A percentile compares a stretch with the other conserved stretches of the same genome.
phyloP scores from a whole-genome alignment of 2,113 vertebrate species.

The Melanerpes aurifrons region DNA sequence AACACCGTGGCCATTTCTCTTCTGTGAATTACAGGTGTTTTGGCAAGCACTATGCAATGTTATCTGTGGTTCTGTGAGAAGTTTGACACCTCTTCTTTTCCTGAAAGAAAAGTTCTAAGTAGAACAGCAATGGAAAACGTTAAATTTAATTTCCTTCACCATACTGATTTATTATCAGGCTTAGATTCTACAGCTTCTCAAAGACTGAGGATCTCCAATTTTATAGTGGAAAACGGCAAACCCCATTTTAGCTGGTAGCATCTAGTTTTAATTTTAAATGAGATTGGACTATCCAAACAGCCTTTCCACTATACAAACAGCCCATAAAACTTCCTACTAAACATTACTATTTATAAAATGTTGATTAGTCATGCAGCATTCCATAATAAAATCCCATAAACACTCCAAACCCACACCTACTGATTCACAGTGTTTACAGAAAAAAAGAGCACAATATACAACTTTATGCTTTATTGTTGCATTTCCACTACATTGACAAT shows the following conservation, averaged over 20 bases:
- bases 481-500: neutral
- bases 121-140: neutral
- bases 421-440: neutral
- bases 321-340: constrained; percentile 23
- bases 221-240: neutral
- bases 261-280: neutral
- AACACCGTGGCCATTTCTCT: neutral
- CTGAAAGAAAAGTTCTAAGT: neutral
- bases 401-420: neutral
- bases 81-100: neutral
- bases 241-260: neutral
- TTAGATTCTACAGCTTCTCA: neutral
- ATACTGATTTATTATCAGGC: neutral
- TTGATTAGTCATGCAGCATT: neutral
- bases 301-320: neutral
- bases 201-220: neutral
- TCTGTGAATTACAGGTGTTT: neutral
- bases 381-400: constrained; percentile 31
- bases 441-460: neutral
- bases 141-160: neutral
- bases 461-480: constrained; percentile 49
- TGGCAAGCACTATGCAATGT: accelerated
- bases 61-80: neutral
- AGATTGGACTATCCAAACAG: neutral
- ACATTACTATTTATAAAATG: constrained; percentile 16